Conservation (phyloP, 2,888 invertebrate genomes). For the Neocrepidodera transversa region DNA sequence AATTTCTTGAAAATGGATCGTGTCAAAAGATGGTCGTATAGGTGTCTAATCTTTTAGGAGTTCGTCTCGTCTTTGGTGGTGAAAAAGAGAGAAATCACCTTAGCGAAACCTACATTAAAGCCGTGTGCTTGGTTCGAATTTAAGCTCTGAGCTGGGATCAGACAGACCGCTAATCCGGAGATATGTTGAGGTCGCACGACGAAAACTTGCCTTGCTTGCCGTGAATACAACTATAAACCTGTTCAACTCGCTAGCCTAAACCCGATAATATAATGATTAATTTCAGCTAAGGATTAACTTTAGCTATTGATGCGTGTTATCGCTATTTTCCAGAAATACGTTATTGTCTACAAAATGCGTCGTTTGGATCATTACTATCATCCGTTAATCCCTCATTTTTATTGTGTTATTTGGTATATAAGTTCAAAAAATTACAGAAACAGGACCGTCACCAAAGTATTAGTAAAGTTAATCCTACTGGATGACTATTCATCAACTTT, state of each 20-base stretch:
- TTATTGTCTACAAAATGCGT: conserved; percentile 6
- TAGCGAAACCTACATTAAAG: conserved; percentile 50
- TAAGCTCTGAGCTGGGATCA: conserved; percentile 54
- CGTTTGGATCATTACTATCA: background rate
- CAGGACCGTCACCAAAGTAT: no score
- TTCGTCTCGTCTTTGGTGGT: conserved; percentile 16
- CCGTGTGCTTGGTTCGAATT: conserved; percentile 47
- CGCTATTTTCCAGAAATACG: conserved; percentile 55
- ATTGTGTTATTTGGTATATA: background rate
- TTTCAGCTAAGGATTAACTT: conserved; percentile 58
- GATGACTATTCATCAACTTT: no score
- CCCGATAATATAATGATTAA: conserved; percentile 61
- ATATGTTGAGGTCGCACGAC: conserved; percentile 71
- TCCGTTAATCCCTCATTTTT: background rate
- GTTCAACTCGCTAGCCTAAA: conserved; percentile 56
- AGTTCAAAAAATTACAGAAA: no score
- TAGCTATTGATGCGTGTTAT: conserved; percentile 61
- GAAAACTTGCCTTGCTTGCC: conserved; percentile 41
- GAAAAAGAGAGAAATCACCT: conserved; percentile 51
- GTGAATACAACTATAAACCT: conserved; percentile 53
- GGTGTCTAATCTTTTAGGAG: conserved; percentile 27
- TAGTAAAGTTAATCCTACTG: no score
- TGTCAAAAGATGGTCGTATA: conserved; percentile 10
- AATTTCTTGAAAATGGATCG: conserved; percentile 5
- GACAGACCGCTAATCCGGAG: conserved; percentile 69